phyloP scores from a whole-genome alignment of 1,140 invertebrate genomes.

The Brachionus angularis region DNA sequence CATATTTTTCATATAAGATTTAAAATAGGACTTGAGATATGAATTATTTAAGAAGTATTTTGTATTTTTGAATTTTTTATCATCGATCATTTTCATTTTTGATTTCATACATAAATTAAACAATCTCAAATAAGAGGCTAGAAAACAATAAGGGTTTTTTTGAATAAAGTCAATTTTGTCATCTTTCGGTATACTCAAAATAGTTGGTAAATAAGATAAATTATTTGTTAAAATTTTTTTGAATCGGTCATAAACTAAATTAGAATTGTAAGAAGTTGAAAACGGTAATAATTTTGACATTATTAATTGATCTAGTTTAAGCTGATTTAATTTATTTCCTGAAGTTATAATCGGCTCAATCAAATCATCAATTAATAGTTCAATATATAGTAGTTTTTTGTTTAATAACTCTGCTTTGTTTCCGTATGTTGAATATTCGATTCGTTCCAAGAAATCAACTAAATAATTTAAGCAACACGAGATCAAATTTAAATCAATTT shows the following conservation, averaged over 20 bases:
- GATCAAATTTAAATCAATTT: background rate
- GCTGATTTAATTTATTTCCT: background rate
- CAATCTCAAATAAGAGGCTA: conserved; percentile 9
- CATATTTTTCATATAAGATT: conserved; percentile 8
- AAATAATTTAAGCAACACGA: background rate
- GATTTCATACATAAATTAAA: conserved; percentile 22
- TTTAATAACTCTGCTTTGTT: background rate
- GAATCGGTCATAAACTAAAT: background rate
- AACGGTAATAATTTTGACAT: background rate
- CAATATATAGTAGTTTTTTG: background rate
- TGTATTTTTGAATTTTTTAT: conserved; percentile 10
- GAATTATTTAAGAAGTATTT: conserved; percentile 9
- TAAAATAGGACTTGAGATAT: conserved; percentile 11
- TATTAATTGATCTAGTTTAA: conserved; percentile 1
- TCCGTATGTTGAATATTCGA: background rate
- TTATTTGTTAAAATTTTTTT: conserved; percentile 14
- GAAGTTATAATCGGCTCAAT: background rate
- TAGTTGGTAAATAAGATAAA: conserved; percentile 31
- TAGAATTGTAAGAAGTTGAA: background rate
- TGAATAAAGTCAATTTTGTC: background rate
- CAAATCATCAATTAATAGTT: background rate
- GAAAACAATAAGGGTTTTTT: conserved; percentile 19
- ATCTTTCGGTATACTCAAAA: background rate
- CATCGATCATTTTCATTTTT: background rate
- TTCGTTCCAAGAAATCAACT: conserved; percentile 11